phyloP scores from a whole-genome alignment of 2,888 invertebrate species.

The Drosophila hamatofila region DNA sequence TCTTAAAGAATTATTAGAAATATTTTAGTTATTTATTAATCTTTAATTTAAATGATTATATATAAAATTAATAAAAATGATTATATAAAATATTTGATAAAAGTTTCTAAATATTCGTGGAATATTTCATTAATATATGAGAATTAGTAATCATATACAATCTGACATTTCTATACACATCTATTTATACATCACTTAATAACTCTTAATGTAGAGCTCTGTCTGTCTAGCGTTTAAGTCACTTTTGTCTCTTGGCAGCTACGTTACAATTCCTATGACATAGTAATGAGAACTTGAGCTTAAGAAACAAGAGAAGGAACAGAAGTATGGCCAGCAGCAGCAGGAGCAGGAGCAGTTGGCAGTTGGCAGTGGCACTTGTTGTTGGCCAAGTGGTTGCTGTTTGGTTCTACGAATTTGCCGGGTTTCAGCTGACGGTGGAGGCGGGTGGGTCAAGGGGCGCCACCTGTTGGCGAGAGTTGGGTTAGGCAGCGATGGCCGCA shows the following conservation, averaged over 20 bases:
- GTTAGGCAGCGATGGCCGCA: background rate
- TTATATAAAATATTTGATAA: background rate
- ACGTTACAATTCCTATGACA: constrained; percentile 22
- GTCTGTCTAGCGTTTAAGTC: background rate
- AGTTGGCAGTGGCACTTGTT: constrained; percentile 9
- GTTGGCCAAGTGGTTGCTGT: constrained; percentile 37
- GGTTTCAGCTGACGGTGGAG: background rate
- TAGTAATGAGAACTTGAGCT: constrained; percentile 27
- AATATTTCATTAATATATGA: background rate
- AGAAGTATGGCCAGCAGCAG: background rate
- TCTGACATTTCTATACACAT: background rate
- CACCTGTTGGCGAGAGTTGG: constrained; percentile 39
- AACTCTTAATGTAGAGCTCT: background rate
- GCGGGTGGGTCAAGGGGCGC: constrained; percentile 9
- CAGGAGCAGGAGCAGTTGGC: background rate
- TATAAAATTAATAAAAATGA: background rate
- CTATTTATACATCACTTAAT: background rate
- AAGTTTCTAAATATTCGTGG: background rate
- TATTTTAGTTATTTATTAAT: too few species aligned
- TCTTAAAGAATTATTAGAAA: too few species aligned
- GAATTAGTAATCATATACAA: background rate
- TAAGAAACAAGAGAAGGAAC: constrained; percentile 4
- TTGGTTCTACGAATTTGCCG: constrained; percentile 22
- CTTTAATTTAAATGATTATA: background rate
- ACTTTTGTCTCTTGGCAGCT: constrained; percentile 3